Evolutionary conservation across 2,888 invertebrate species (phyloP).

Genomic region (Ophion ellenae): DNA sequence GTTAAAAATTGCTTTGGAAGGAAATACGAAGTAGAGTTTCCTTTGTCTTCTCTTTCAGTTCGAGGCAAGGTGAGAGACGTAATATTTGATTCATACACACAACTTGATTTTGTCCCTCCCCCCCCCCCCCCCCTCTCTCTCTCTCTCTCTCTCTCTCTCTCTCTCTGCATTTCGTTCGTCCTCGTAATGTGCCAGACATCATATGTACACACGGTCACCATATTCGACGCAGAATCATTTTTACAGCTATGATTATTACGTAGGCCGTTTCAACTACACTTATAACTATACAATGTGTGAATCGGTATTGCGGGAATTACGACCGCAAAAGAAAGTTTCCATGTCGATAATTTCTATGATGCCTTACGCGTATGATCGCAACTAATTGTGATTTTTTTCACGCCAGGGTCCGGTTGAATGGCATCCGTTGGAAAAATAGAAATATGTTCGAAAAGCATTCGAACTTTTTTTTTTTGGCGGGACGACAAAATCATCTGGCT

Average conservation of each 20-base stretch:
- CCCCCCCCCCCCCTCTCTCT: background rate
- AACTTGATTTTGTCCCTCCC: background rate
- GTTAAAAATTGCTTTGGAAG: conserved; percentile 66
- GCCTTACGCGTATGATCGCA: conserved; percentile 1
- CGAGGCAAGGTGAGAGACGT: conserved; percentile 49
- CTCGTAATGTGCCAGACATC: conserved; percentile 1
- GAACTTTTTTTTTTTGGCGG: background rate
- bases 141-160: background rate
- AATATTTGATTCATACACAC: conserved; percentile 15
- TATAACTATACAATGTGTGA: conserved; percentile 52
- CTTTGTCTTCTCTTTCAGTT: conserved; percentile 37
- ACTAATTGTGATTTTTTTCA: background rate
- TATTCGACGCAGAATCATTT: conserved; percentile 46
- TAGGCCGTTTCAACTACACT: conserved; percentile 74
- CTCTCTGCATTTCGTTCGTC: conserved; percentile 13
- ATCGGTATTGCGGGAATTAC: conserved; percentile 37
- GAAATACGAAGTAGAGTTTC: conserved; percentile 51
- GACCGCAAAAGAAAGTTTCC: conserved; percentile 1
- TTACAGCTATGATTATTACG: conserved; percentile 69
- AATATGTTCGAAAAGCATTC: background rate
- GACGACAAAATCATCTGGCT: background rate
- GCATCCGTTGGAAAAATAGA: conserved; percentile 3
- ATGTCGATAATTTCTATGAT: conserved; percentile 25
- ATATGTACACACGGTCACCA: conserved; percentile 37
- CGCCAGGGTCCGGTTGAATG: background rate